A percentile compares a stretch with the other conserved stretches of the same genome.
These are phyloP conservation scores for Bryconaethiops microstoma DNA, from an alignment of 2,797 vertebrate genomes.

Conservation along the genomic window DNA sequence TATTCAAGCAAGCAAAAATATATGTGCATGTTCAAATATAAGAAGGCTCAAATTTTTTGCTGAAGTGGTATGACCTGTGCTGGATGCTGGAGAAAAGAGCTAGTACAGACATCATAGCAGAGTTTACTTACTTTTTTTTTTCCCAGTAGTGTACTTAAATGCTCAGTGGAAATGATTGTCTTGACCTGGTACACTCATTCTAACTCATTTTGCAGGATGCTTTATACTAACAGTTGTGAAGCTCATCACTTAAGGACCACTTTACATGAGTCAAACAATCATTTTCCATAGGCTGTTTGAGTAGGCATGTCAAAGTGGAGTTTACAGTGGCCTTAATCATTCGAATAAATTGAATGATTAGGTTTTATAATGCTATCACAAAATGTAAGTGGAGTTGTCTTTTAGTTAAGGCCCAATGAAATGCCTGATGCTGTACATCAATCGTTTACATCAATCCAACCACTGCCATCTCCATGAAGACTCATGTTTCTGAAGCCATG, in stretches of 20 bases:
- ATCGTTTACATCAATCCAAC: slow-evolving; percentile 14
- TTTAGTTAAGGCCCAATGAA: slow-evolving; percentile 59
- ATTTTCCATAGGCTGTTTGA: background rate
- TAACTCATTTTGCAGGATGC: background rate
- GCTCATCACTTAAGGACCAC: background rate
- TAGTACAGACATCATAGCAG: slow-evolving; percentile 13
- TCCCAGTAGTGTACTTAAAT: background rate
- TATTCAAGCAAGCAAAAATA: background rate
- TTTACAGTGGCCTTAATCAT: slow-evolving; percentile 26
- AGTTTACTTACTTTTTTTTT: background rate
- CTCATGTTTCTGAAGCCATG: slow-evolving; percentile 27
- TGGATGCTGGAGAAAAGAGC: background rate
- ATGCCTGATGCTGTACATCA: slow-evolving; percentile 69
- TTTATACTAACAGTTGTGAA: slow-evolving; percentile 13
- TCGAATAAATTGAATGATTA: background rate
- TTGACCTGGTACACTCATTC: background rate
- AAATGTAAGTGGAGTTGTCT: background rate
- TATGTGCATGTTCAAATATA: background rate
- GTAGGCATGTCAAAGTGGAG: background rate
- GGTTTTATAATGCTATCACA: slow-evolving; percentile 3
- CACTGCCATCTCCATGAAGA: slow-evolving; percentile 13
- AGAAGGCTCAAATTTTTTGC: background rate
- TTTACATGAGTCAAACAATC: background rate
- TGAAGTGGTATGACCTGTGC: background rate
- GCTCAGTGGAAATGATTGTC: slow-evolving; percentile 18